Conservation (phyloP, 2,888 invertebrate genomes). For the Conus canariensis region DNA sequence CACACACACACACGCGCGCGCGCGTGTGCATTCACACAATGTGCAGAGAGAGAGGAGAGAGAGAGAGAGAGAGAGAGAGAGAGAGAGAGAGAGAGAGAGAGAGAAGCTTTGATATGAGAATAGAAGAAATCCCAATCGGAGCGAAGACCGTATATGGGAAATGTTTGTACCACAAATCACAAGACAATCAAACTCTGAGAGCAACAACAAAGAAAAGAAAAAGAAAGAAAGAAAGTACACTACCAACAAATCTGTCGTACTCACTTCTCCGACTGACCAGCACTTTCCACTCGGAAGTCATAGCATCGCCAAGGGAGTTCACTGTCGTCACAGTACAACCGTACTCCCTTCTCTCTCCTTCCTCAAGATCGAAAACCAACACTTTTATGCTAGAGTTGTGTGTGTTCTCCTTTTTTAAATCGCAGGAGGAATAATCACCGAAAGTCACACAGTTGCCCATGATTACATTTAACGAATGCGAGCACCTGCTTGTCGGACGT, state of each 20-base stretch:
- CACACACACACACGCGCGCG: not conserved
- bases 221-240: no score
- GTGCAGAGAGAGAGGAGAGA: not conserved
- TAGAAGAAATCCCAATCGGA: no score
- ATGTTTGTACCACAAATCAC: not conserved
- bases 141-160: not conserved
- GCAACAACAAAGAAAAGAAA: no score
- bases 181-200: not conserved
- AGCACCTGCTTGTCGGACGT: not conserved
- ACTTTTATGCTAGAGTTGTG: constrained; percentile 20
- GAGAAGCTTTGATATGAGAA: not conserved
- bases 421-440: constrained; percentile 34
- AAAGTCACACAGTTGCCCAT: constrained; percentile 34
- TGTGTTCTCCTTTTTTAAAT: constrained; percentile 5
- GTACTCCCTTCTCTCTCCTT: constrained; percentile 38
- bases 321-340: constrained; percentile 36
- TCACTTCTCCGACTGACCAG: constrained; percentile 23
- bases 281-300: not conserved
- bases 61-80: not conserved
- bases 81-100: not conserved
- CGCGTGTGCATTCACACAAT: no score
- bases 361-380: constrained; percentile 29
- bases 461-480: constrained; percentile 13
- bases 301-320: constrained; percentile 29
- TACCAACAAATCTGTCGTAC: not conserved